Base-by-base conservation (phyloP, 2,797 vertebrate species). In the Hydrophis major region DNA sequence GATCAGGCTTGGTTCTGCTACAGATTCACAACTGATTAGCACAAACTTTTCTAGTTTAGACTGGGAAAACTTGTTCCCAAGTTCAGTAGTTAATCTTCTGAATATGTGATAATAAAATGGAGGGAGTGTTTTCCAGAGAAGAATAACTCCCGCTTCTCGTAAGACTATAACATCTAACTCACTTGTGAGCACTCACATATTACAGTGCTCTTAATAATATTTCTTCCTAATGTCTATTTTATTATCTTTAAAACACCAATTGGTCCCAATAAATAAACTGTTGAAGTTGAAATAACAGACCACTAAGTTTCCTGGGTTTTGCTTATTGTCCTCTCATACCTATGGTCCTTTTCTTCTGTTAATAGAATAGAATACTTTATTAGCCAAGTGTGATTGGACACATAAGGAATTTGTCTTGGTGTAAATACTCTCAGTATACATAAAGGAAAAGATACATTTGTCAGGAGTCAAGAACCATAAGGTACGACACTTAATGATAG, bases 311-410 rank as follows among this genome's bases (percentile, higher is more conserved):
- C 20, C 22, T 87, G 47, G 88, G 27, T 3, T 56, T 50, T 66
- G 12, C 42, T 6, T 18, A 1, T 12, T 1, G 12, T 47, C 89
- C 89, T 93, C 28, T n/a, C 63, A 66, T 12, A 13, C 1, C 28
- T 95, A 93, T 94, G 55, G 13, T 56, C 55, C 63, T 94, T 91
- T 55, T 92, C 86, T 87, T 55, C 91, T 59, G 22, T 95, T 95
- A 50, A 50, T 8, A 50, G 50, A 8, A 50, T 50, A 50, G 50
- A 50, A 50, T 50, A 50, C 50, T 50, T 50, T 50, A 50, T 50
- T 47, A 5, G 47, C 47, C 6, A 47, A 47, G 47, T 47, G 47
- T 47, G 6, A 47, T 47, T 47, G 47, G 5, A 47, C 47, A 47
- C 47, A 47, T 47, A 47, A 47, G 47, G 47, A 47, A 47, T 47